Base-by-base conservation (phyloP, 2,888 invertebrate species). In the Chirona hameri region DNA sequence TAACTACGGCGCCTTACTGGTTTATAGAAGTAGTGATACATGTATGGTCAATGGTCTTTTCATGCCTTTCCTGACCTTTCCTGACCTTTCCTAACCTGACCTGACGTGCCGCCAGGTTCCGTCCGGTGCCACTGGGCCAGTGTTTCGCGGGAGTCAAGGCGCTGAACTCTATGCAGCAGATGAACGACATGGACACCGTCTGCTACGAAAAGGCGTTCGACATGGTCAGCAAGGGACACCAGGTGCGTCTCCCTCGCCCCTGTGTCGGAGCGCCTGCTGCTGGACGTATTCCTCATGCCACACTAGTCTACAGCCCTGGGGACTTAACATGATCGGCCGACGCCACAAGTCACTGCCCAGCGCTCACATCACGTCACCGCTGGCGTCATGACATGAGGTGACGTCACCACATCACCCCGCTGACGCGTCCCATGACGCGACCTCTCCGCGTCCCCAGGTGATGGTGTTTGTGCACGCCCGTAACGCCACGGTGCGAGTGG, bases 391-490 rank as follows among this genome's bases (percentile, higher is more conserved):
- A n/a, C n/a, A n/a, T n/a, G n/a, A n/a, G n/a, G n/a, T n/a, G n/a
- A n/a, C n/a, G n/a, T n/a, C n/a, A 48, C 48, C 9, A 48, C 48
- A 10, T 7, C 48, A 48, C 48, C 48, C 48, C 48, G 7, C 48
- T 48, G 48, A 48, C 48, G 9, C 48, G 9, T 48, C 48, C 48
- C 48, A 10, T 12, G n/a, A 31, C 24, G 79, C 29, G 9, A 4
- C 4, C 27, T 52, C 29, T 65, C 72, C 83, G 31, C 65, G 81
- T 83, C 85, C 85, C 57, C 85, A 91, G 90, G 92, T 96, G 0
- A 97, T 99, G 96, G 96, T 99, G 0, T 99, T 99, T 88, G 99
- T 99, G 0, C 99, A 99, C 88, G 97, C 99, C 0, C 91, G 99
- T 48, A 99, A 98, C 90, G 96, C 97, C 18, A 99, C 99, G 0